These are phyloP conservation scores for Cliona cf. orientalis DNA, from an alignment of 37 sponge, comb jelly and placozoan genomes.

Conservation along the genomic window DNA sequence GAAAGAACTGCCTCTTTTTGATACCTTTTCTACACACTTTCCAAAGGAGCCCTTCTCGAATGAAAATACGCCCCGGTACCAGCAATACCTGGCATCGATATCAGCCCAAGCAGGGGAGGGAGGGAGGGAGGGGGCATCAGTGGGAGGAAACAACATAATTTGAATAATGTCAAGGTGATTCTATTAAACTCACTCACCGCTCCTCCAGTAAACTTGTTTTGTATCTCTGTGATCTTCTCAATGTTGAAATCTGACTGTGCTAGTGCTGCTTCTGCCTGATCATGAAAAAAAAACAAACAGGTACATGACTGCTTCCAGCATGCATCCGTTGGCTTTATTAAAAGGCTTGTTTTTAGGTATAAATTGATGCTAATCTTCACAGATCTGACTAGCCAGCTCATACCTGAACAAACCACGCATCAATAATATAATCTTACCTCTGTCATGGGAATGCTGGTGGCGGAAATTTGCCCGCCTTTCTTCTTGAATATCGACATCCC, in stretches of 20 bases:
- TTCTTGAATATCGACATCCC: constrained; percentile 4
- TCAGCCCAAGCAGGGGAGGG: no score
- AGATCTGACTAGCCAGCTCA: neutral
- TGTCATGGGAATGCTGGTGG: constrained; percentile 18
- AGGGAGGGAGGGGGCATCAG: no score
- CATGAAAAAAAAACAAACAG: neutral
- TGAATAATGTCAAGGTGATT: no score
- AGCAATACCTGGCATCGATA: constrained; percentile 55
- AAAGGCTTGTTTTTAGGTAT: no score
- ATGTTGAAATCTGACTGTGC: constrained; percentile 85
- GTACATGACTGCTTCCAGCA: no score
- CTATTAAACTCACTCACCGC: constrained; percentile 47
- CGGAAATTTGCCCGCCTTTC: constrained; percentile 10
- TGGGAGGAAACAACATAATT: no score
- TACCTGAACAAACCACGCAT: neutral
- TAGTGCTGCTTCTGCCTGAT: constrained; percentile 65
- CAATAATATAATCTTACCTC: neutral
- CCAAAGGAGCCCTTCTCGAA: constrained; percentile 76
- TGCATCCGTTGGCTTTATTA: no score
- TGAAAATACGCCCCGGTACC: constrained; percentile 75
- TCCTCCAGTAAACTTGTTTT: constrained; percentile 79
- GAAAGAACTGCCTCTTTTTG: constrained; percentile 83
- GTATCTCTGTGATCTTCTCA: constrained; percentile 80
- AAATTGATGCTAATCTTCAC: no score
- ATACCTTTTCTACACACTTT: constrained; percentile 85